Evolutionary conservation across 2,888 invertebrate species (phyloP), one percentile per base, ranked within the genome.

Genomic region (Drymonia ruficornis): DNA sequence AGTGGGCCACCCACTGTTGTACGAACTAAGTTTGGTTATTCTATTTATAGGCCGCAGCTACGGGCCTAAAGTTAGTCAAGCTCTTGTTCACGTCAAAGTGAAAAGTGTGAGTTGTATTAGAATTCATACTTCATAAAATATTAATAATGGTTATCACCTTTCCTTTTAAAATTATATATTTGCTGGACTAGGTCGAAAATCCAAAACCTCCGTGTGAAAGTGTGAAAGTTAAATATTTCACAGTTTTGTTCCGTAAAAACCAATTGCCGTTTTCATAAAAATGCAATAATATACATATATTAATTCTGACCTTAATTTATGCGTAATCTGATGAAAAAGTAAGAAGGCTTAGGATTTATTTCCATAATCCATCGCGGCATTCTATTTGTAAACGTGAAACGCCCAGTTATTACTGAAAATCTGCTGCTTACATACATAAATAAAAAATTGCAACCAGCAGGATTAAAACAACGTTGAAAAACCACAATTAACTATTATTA

Each of bases 1-100:
- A 71, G 43, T 70, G 51, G 70, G 69, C 62, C 71, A 62, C 44
- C 62, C 62, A 61, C 68, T 70, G 66, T 71, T 68, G 59, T 56
- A 55, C 52, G 61, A 66, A 64, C 56, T 66, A 46, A 67, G 63
- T 69, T 70, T 52, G 57, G 57, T 60, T 66, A 60, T 64, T 61
- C 60, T 51, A 59, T 55, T 52, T 51, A 45, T 59, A 59, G 31
- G 28, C 53, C 43, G 40, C 28, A 36, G n/a, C 34, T n/a, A 6
- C 4, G 9, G 31, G 13, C 3, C 36, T 36, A 36, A 36, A 5
- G n/a, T 36, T n/a, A 36, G 9, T 9, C 0, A n/a, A 36, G 13
- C 13, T n/a, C 36, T 3, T n/a, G 13, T 31, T 36, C n/a, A 36
- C n/a, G n/a, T n/a, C n/a, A n/a, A n/a, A 36, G 36, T 2, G 13